Evolutionary conservation across 2,797 vertebrate genomes (phyloP), one percentile per base, ranked within the genome.

Genomic region (Hirundo rustica): DNA sequence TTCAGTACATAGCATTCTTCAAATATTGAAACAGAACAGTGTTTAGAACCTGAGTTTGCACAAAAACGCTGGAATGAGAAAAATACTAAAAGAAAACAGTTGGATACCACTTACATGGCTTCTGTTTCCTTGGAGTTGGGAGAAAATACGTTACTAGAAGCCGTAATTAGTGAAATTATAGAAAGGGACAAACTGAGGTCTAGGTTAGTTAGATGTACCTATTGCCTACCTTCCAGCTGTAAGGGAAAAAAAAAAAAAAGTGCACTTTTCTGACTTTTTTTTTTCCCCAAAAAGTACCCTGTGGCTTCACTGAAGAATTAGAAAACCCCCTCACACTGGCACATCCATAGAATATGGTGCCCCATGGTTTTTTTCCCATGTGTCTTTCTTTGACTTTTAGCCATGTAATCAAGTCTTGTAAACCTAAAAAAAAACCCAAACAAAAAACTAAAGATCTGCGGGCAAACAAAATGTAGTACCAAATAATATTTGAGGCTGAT

Each of bases 401-500:
- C 81, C 91, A 86, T 47, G 66, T 82, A 94, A 95, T 94, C 92
- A 93, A 89, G 93, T 30, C 50, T 85, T 91, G 60, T 58, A 85
- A 92, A 91, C 66, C 65, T 94, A 64, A 95, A 75, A 78, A 68
- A 48, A 61, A 93, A 55, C 27, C 26, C 6, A 72, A 78, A 53
- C 8, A 47, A 70, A 32, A n/a, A 21, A 10, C 21, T 27, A 75
- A 92, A 95, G 72, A 66, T 94, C 62, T 86, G 68, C 84, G 50
- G 67, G 86, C 91, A 96, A 89, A 95, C 94, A 97, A 97, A 95
- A 97, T 22, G 42, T 57, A 93, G 92, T 97, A 97, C 95, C 78
- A 97, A 98, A 96, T 95, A 97, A 97, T 92, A 94, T 95, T 97
- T 97, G 95, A 96, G 85, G 95, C 66, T 89, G 67, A 91, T 92